phyloP scores from a whole-genome alignment of 1,140 invertebrate genomes.

The Diabrotica virgifera region DNA sequence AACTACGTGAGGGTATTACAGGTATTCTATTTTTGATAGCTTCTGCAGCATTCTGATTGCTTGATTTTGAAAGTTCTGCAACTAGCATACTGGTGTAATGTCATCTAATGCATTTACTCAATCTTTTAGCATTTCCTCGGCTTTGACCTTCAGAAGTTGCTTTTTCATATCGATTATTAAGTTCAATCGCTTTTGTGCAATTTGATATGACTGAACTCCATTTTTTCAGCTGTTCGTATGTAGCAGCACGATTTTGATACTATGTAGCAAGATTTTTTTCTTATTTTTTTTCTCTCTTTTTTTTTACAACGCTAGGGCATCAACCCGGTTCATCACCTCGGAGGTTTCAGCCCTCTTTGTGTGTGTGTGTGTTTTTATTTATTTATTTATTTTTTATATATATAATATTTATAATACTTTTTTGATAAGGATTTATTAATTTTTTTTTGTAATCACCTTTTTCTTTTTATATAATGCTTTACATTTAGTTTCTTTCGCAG shows the following conservation, averaged over 20 bases:
- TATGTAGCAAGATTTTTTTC: slow-evolving; percentile 83
- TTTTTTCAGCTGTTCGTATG: slow-evolving; percentile 89
- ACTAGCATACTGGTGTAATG: slow-evolving; percentile 87
- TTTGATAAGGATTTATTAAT: no score
- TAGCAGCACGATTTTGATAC: slow-evolving; percentile 94
- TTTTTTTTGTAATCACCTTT: no score
- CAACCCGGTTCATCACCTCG: no score
- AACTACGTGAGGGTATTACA: slow-evolving; percentile 76
- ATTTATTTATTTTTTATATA: no score
- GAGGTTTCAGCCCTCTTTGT: no score
- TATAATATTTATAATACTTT: no score
- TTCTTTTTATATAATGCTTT: no score
- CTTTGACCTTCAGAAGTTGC: slow-evolving; percentile 81
- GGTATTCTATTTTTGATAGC: slow-evolving; percentile 66
- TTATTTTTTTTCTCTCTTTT: no score
- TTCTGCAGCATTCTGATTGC: slow-evolving; percentile 67
- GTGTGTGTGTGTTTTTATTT: no score
- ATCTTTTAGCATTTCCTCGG: slow-evolving; percentile 75
- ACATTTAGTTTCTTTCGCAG: no score
- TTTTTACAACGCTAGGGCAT: no score
- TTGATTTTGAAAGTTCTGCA: slow-evolving; percentile 84
- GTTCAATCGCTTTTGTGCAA: slow-evolving; percentile 79
- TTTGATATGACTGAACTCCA: slow-evolving; percentile 82
- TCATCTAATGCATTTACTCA: slow-evolving; percentile 82
- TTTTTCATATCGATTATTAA: slow-evolving; percentile 87